Conservation (phyloP, 2,888 invertebrate genomes). For the Rhingia campestris region DNA sequence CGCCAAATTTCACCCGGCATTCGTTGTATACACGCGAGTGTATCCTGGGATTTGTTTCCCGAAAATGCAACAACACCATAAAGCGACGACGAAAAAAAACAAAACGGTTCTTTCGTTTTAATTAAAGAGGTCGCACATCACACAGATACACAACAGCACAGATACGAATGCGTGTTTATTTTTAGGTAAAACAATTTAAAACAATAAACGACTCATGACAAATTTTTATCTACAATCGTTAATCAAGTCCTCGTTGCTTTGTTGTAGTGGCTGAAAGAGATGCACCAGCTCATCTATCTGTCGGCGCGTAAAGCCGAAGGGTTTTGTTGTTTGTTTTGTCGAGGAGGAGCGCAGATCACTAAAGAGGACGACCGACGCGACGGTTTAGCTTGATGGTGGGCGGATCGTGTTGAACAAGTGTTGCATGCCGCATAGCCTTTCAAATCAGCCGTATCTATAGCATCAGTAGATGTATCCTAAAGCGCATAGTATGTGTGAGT, state of each 20-base stretch:
- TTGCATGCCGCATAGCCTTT: slow-evolving; percentile 46
- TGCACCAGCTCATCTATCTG: slow-evolving; percentile 36
- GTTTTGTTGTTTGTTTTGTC: slow-evolving; percentile 47
- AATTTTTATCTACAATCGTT: slow-evolving; percentile 72
- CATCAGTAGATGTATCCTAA: slow-evolving; percentile 13
- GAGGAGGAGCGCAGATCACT: slow-evolving; percentile 48
- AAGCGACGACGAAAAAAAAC: neutral
- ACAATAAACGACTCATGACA: slow-evolving; percentile 74
- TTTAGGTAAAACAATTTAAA: slow-evolving; percentile 66
- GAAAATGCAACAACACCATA: neutral
- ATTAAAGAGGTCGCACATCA: slow-evolving; percentile 39
- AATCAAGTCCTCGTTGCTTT: slow-evolving; percentile 49
- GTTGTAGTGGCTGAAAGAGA: slow-evolving; percentile 21
- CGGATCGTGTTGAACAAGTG: slow-evolving; percentile 69
- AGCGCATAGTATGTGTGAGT: neutral
- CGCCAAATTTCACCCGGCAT: slow-evolving; percentile 59
- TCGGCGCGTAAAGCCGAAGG: slow-evolving; percentile 30
- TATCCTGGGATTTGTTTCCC: slow-evolving; percentile 39
- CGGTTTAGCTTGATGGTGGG: slow-evolving; percentile 47
- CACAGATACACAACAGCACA: neutral
- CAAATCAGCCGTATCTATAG: slow-evolving; percentile 14
- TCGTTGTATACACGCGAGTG: neutral
- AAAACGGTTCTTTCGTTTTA: neutral
- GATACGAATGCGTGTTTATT: slow-evolving; percentile 28
- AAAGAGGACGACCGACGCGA: slow-evolving; percentile 3